A percentile compares a stretch with the other conserved stretches of the same genome.
These are phyloP conservation scores for Chelon labrosus DNA, from an alignment of 2,797 vertebrate genomes.

Conservation along the genomic window DNA sequence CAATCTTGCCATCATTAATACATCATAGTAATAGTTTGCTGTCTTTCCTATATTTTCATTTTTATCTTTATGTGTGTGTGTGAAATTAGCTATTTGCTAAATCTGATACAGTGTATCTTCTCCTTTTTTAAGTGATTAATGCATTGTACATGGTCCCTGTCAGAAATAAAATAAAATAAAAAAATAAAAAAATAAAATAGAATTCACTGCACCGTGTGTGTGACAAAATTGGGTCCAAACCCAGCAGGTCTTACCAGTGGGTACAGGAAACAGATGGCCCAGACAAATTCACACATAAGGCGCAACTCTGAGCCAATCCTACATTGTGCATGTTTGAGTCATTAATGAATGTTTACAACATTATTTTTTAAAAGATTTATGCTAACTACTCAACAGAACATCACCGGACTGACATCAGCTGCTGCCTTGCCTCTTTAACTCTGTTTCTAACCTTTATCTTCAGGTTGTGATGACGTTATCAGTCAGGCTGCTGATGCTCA, in stretches of 20 bases:
- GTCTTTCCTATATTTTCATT: no score
- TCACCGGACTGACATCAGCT: not conserved
- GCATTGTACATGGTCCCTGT: no score
- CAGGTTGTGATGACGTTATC: slow-evolving; percentile 22
- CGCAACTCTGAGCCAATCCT: slow-evolving; percentile 13
- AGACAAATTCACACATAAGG: slow-evolving; percentile 30
- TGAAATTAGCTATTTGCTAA: no score
- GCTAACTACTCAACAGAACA: no score
- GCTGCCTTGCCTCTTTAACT: not conserved
- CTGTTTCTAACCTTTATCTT: not conserved
- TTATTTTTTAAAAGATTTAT: not conserved
- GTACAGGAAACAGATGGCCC: slow-evolving; percentile 58
- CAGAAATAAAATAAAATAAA: no score
- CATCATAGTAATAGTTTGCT: no score
- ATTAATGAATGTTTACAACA: not conserved
- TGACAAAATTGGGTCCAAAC: slow-evolving; percentile 40
- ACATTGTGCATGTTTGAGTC: not conserved
- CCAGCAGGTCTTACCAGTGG: slow-evolving; percentile 56
- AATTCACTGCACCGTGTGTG: not conserved
- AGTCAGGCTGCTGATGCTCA: slow-evolving; percentile 12
- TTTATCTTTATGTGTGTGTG: no score
- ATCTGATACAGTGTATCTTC: no score
- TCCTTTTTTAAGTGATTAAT: no score
- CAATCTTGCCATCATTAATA: no score
- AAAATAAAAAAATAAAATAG: no score